phyloP scores from a whole-genome alignment of 2,113 vertebrate genomes.

The Otocyon megalotis region DNA sequence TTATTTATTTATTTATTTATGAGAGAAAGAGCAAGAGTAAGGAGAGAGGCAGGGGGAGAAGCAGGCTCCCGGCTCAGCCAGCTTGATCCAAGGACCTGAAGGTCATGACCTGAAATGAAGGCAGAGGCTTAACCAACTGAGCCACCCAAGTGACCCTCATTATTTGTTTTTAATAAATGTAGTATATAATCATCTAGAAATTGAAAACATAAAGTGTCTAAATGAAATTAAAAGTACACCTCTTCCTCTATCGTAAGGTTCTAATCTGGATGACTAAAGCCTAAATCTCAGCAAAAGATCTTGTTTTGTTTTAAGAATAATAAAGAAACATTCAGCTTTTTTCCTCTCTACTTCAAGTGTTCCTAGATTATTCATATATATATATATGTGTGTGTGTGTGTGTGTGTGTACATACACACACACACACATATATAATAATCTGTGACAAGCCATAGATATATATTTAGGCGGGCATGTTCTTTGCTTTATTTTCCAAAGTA shows the following conservation, averaged over 20 bases:
- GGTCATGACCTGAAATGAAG: neutral
- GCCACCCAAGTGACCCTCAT: neutral
- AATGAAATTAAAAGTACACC: neutral
- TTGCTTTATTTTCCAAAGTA: neutral
- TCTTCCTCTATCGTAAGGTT: neutral
- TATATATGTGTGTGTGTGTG: no score
- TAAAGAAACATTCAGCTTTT: neutral
- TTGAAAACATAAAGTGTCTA: neutral
- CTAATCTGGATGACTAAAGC: neutral
- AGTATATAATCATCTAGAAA: neutral
- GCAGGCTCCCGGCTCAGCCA: neutral
- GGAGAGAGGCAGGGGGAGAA: neutral
- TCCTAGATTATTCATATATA: neutral
- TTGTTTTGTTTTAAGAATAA: neutral
- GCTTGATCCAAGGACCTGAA: neutral
- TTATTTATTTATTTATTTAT: neutral
- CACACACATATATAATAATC: neutral
- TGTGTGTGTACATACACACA: neutral
- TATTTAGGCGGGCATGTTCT: neutral
- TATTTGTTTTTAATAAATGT: neutral
- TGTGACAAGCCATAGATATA: neutral
- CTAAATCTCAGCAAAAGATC: neutral
- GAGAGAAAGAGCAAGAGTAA: neutral
- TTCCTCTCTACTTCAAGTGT: neutral
- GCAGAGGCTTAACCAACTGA: neutral